Evolutionary conservation across 2,113 vertebrate species (phyloP), one percentile per base, ranked within the genome.

Genomic region (Pontoporia blainvillei): DNA sequence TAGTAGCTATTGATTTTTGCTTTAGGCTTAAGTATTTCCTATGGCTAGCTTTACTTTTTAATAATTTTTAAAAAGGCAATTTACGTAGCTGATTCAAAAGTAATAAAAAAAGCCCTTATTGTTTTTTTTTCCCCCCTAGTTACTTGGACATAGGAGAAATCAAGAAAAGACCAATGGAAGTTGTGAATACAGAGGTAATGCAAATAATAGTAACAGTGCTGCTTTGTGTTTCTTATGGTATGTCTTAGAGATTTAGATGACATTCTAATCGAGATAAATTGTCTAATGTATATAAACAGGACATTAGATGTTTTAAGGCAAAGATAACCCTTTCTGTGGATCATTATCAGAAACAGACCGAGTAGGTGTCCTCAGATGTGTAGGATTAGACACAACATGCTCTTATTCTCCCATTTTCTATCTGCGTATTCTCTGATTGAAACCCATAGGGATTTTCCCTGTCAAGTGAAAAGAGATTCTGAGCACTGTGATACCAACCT

Each of bases 141-240:
- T 99, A 99, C 98, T 98, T 99, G 96, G 99, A 99, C 93, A 99
- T 99, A 83, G 99, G 99, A 49, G 98, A 99, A 73, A 99, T 98
- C 96, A 99, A 99, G 99, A 99, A 99, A 98, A 99, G 98, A 97
- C 97, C 98, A 94, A 92, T 96, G 93, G 96, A 98, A 23, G 99
- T 99, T 97, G 98, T 98, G 90, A 99, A 98, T 97, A 98, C 98
- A 21, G 99, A 99, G 99, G 99, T 99, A 98, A 98, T 97, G 25
- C 90, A 66, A 54, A 54, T 67, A 39, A 57, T 39, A 17, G 13
- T 79, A 39, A 57, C 7, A 17, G n/a, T 13, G 5, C n/a, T 0
- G 2, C 21, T 57, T 39, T 57, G 52, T 27, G 61, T 90, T 87
- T 95, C 7, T 92, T 34, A 20, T 1, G 8, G 15, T 71, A 10